Percentiles rank a stretch among this genome's conserved stretches.
Conservation (phyloP, 2,797 vertebrate genomes). For the Poecilia picta region DNA sequence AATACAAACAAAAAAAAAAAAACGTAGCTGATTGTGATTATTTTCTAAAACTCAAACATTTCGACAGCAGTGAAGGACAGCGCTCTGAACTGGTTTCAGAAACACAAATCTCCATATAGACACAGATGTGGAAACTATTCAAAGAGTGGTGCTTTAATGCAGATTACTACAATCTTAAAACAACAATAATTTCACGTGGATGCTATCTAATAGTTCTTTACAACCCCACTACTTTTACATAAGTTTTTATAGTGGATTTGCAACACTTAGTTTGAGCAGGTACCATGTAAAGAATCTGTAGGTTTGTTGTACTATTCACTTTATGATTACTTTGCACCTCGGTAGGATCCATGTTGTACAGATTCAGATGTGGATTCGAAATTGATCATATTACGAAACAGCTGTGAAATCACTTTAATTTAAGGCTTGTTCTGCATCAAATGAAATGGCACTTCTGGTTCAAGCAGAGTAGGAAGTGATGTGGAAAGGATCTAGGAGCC, state of each 20-base stretch:
- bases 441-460: neutral
- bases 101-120: neutral
- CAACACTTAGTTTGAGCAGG: neutral
- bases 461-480: neutral
- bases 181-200: neutral
- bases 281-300: neutral
- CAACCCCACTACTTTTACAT: neutral
- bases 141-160: neutral
- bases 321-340: neutral
- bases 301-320: neutral
- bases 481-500: neutral
- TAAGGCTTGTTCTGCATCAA: neutral
- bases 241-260: neutral
- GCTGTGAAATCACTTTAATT: neutral
- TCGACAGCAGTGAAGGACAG: neutral
- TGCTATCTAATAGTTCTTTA: neutral
- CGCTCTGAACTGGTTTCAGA: neutral
- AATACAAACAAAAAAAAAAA: no score
- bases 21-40: neutral
- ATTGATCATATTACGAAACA: neutral
- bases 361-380: neutral
- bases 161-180: neutral
- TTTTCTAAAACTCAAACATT: neutral
- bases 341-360: neutral
- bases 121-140: neutral